A percentile compares a stretch with the other conserved stretches of the same genome.
Evolutionary conservation across 1,140 invertebrate genomes (phyloP).

Genomic region (Doryteuthis pealeii): DNA sequence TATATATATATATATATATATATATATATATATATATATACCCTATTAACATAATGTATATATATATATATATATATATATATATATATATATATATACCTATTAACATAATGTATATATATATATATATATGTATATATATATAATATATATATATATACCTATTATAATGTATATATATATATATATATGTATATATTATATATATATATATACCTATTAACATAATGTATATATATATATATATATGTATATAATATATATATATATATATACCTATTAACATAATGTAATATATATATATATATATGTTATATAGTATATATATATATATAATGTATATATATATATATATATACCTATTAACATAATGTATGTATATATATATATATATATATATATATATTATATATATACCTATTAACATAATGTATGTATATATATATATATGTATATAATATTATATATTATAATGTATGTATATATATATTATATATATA

Average conservation of each 20-base stretch:
- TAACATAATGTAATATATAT: slow-evolving; percentile 2
- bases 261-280: background rate
- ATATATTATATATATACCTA: too few relatives aligned
- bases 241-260: background rate
- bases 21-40: background rate
- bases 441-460: slow-evolving; percentile 4
- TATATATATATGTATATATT: slow-evolving; percentile 3
- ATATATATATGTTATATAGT: background rate
- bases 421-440: background rate
- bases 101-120: background rate
- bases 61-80: background rate
- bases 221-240: background rate
- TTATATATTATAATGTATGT: background rate
- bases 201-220: background rate
- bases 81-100: background rate
- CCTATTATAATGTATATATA: background rate
- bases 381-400: slow-evolving; percentile 8
- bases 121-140: slow-evolving; percentile 7
- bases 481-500: background rate
- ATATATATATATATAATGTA: background rate
- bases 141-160: slow-evolving; percentile 7
- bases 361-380: slow-evolving; percentile 4
- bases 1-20: background rate
- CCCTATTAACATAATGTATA: background rate
- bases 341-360: background rate